Base-by-base conservation (phyloP, 2,888 invertebrate species). In the Leptopilina myrica region DNA sequence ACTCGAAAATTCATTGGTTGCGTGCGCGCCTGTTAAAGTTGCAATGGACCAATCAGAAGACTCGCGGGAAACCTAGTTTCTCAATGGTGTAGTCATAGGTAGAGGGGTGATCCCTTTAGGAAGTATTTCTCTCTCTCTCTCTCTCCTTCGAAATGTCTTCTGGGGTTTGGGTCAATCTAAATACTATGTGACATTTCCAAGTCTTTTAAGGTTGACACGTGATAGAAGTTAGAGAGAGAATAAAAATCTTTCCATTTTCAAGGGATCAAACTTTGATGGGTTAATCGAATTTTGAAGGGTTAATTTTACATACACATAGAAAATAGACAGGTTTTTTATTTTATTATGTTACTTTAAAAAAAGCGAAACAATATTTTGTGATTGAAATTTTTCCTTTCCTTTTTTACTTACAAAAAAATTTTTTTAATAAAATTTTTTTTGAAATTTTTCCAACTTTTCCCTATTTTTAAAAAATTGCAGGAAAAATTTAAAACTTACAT, bases 41-140 rank as follows among this genome's bases (percentile, higher is more conserved):
- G 78, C 79, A 49, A 49, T 12, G 79, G 76, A 80, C 80, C 80
- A 79, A 79, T 81, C 81, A 66, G 65, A 64, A 43, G 26, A n/a
- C 69, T 40, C 53, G 56, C 56, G 20, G 56, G 77, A 77, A 49
- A 66, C 40, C 69, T 78, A 78, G 79, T 33, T 73, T n/a, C n/a
- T 56, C 73, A 73, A 56, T 73, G 73, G 73, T 14, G 56, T 56
- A 73, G 56, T 73, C 56, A 12, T 11, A 12, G 12, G 11, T 49
- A 12, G 33, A 0, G 33, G 33, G n/a, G 33, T n/a, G 20, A 53
- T 69, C 53, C 53, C 26, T 46, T 69, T 53, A n/a, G 9, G 26
- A 14, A 33, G 33, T 2, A 26, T 12, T 11, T 43, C 43, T 43
- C 43, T 43, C 43, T 43, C 43, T 43, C 43, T 43, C 43, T 43